Evolutionary conservation across 1,140 invertebrate genomes (phyloP).

Genomic region (Heliothis virescens): DNA sequence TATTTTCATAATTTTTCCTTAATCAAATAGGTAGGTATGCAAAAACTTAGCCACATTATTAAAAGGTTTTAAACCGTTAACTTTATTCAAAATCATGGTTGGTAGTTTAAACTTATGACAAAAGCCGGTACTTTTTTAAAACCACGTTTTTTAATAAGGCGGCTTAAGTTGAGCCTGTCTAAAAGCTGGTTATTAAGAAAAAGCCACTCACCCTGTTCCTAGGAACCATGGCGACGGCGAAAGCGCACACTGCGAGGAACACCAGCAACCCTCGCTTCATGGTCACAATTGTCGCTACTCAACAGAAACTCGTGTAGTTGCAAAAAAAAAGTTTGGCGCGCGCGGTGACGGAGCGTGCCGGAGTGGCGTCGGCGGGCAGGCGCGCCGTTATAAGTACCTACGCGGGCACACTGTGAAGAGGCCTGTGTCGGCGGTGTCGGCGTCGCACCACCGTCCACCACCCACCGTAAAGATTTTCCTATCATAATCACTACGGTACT

Average conservation of each 20-base stretch:
- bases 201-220: slow-evolving; percentile 64
- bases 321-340: slow-evolving; percentile 49
- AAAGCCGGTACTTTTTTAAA: no score
- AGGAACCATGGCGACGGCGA: slow-evolving; percentile 63
- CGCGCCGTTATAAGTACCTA: slow-evolving; percentile 62
- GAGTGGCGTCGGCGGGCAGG: slow-evolving; percentile 61
- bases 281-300: slow-evolving; percentile 51
- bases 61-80: no score
- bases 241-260: slow-evolving; percentile 55
- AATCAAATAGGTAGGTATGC: no score
- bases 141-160: no score
- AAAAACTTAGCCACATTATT: no score
- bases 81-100: no score
- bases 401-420: slow-evolving; percentile 50
- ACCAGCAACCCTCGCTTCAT: slow-evolving; percentile 60
- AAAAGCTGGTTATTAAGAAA: not conserved
- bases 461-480: slow-evolving; percentile 40
- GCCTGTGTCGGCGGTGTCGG: slow-evolving; percentile 17
- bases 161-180: no score
- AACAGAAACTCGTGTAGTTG: slow-evolving; percentile 39
- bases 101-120: no score
- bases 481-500: slow-evolving; percentile 45
- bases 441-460: not conserved
- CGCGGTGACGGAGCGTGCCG: slow-evolving; percentile 57
- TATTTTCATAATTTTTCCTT: not conserved